These are phyloP conservation scores for Cinclus mexicanus DNA, from an alignment of 2,113 vertebrate species.

Conservation along the genomic window DNA sequence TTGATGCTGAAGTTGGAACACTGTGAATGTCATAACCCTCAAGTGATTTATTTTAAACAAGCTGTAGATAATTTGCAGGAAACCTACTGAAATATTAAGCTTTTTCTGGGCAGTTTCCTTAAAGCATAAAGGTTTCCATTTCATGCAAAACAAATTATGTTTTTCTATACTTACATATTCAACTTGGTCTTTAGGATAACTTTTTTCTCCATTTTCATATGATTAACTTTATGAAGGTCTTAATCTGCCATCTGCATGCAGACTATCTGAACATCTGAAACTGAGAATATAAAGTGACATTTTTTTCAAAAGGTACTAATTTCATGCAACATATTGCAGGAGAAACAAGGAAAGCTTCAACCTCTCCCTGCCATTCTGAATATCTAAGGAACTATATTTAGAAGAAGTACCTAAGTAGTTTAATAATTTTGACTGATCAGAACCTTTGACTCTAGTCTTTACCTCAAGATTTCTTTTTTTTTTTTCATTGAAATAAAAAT, in stretches of 20 bases:
- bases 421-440: background rate
- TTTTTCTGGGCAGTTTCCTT: background rate
- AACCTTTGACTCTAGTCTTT: background rate
- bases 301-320: conserved; percentile 2
- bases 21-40: background rate
- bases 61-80: background rate
- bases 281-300: background rate
- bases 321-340: background rate
- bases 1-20: background rate
- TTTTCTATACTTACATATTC: background rate
- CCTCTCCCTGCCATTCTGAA: background rate
- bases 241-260: background rate
- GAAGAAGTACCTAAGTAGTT: background rate
- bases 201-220: background rate
- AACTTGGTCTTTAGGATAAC: background rate
- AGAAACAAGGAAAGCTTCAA: background rate
- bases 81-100: background rate
- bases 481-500: background rate
- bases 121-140: background rate
- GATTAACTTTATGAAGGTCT: background rate
- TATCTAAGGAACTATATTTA: background rate
- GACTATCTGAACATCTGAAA: background rate
- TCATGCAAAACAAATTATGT: background rate
- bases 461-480: background rate
- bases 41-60: background rate